Base-by-base conservation (phyloP, 2,797 vertebrate genomes). In the Pitangus sulphuratus region DNA sequence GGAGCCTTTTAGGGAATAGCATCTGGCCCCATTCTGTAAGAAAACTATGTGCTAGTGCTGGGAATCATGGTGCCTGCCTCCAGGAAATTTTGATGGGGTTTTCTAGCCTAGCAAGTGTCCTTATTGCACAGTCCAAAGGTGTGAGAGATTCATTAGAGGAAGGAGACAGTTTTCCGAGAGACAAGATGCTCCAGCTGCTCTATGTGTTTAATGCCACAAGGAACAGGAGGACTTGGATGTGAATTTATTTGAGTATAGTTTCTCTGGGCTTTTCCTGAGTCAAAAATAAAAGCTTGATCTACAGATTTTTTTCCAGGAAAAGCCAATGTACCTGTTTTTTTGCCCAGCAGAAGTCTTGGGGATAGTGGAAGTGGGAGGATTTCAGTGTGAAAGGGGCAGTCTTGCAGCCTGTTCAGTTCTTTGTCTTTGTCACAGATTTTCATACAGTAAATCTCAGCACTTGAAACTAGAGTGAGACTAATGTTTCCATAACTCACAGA, bases 121-220 rank as follows among this genome's bases (percentile, higher is more conserved):
- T 40, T 51, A 0, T 47, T 79, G 31, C 89, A 22, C 37, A 69
- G 66, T 65, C 26, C 60, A 57, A 31, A 84, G 42, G 15, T 53
- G 61, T 20, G 15, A 76, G 69, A 33, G 40, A 21, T 71, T 57
- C 9, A 1, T 61, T 21, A 18, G 17, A 25, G 42, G 19, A 60
- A 30, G 2, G 3, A 60, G 31, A 25, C 15, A 15, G 1, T 22
- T 76, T 62, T 87, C 24, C 54, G 51, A 37, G 25, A 62, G 53
- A 56, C 35, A 30, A 14, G 57, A 26, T 24, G 26, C n/a, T 82
- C 28, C 33, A 18, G 74, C 57, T 78, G 39, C 70, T 26, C 10
- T 31, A 0, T 21, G 0, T n/a, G 15, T 45, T 6, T 47, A 62
- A n/a, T 45, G 33, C 15, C 28, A 26, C 58, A 51, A 56, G 50